Base-by-base conservation (phyloP, 2,888 invertebrate genomes). In the Hyppa rectilinea region DNA sequence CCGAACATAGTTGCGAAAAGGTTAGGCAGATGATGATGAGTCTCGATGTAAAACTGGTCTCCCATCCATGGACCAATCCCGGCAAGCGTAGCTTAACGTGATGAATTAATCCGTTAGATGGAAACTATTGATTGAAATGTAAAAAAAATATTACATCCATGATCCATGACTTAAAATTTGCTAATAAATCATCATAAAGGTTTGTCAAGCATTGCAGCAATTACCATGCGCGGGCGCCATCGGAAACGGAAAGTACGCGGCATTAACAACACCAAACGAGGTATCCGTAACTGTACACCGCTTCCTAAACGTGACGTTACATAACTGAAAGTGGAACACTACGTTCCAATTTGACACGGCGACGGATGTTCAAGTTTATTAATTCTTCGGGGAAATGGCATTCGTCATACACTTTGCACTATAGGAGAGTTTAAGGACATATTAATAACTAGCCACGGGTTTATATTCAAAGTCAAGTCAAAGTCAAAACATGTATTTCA, bases 271-370 rank as follows among this genome's bases (percentile, higher is more conserved):
- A 23, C 31, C 14, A 17, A 71, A 71, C 43, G 31, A 60, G 59
- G 43, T 71, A 56, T 69, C n/a, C 12, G 49, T 38, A n/a, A 71
- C 10, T n/a, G 5, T 38, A 20, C 4, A 26, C 23, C 0, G 20
- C 43, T 75, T 75, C 72, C 47, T 75, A 26, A 29, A 75, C 45
- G 14, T 20, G 20, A 9, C 7, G n/a, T 78, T 71, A 71, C 20
- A 23, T 78, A 78, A 78, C 43, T 29, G 2, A 40, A 69, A 47
- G 70, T 59, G 17, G 56, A 20, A 38, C 43, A 53, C 31, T 53
- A 45, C 63, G 58, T 38, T 62, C 31, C 9, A 49, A 55, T 56
- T 29, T 26, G 12, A 45, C 0, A 29, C 23, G 47, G 31, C 64
- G 2, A 7, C n/a, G 34, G 14, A n/a, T 17, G 17, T 31, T 36